Conservation (phyloP, 1,140 invertebrate species). For the Saccostrea echinata region DNA sequence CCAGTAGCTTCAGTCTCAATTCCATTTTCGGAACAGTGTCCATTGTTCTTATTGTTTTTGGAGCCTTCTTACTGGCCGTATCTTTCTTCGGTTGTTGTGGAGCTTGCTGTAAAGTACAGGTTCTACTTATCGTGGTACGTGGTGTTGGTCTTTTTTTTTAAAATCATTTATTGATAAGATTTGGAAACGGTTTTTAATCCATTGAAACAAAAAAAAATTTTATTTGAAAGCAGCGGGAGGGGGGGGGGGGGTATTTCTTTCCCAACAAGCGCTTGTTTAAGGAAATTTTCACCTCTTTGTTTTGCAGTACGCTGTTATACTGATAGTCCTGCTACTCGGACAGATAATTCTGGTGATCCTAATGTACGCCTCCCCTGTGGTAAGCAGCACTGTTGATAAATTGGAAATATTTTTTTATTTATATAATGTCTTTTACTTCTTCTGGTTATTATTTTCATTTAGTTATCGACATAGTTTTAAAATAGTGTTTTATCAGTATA, state of each 20-base stretch:
- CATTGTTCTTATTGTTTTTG: background rate
- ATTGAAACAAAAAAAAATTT: too few species aligned
- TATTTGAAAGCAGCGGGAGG: too few species aligned
- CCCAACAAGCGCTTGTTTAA: background rate
- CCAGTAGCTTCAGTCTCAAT: background rate
- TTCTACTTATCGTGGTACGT: background rate
- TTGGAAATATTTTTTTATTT: too few species aligned
- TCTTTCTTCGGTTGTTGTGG: conserved; percentile 4
- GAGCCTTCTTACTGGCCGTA: background rate
- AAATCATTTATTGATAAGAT: too few species aligned
- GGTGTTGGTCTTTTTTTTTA: background rate
- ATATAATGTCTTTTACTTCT: too few species aligned
- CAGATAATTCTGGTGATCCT: background rate
- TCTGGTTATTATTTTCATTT: too few species aligned
- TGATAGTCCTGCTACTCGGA: background rate
- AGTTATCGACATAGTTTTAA: too few species aligned
- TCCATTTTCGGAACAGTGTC: background rate
- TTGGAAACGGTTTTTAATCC: too few species aligned
- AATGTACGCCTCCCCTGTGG: background rate
- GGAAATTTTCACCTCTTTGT: background rate
- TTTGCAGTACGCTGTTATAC: background rate
- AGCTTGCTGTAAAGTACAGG: background rate
- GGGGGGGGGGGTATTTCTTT: too few species aligned
- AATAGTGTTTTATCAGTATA: too few species aligned
- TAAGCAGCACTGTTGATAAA: background rate